These are phyloP conservation scores for Stictocephala bisonia DNA, from an alignment of 2,888 invertebrate genomes.

Conservation along the genomic window DNA sequence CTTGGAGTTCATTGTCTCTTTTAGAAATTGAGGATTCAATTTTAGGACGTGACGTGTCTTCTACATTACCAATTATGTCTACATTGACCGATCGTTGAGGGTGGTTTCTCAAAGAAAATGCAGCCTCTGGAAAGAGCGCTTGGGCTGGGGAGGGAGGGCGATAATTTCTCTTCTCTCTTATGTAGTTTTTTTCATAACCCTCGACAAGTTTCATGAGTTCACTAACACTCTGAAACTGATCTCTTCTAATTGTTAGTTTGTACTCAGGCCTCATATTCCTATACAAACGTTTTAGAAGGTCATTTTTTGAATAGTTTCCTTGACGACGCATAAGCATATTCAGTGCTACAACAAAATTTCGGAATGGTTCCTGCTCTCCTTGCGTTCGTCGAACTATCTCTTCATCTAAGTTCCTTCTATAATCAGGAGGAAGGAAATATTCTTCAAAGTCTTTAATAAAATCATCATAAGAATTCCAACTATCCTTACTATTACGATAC, in stretches of 20 bases:
- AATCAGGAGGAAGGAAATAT: neutral
- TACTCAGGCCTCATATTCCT: neutral
- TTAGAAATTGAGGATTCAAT: no score
- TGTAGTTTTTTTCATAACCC: neutral
- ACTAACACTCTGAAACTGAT: neutral
- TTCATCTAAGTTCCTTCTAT: neutral
- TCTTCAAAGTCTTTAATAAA: neutral
- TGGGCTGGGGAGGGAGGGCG: neutral
- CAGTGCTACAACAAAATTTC: neutral
- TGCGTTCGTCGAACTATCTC: neutral
- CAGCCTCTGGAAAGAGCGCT: neutral
- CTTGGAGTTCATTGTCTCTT: no score
- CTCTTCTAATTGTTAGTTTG: neutral
- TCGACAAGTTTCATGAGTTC: neutral
- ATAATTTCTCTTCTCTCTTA: neutral
- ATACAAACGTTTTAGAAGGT: neutral
- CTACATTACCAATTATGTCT: no score
- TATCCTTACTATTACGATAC: slow-evolving; percentile 3
- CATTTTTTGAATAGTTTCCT: neutral
- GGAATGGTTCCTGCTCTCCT: slow-evolving; percentile 7
- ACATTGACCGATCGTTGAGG: no score
- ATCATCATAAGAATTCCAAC: slow-evolving; percentile 1
- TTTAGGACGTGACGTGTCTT: no score
- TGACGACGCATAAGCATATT: neutral
- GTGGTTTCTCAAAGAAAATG: neutral